Base-by-base conservation (phyloP, 2,113 vertebrate genomes). In the Megatriorchis doriae region DNA sequence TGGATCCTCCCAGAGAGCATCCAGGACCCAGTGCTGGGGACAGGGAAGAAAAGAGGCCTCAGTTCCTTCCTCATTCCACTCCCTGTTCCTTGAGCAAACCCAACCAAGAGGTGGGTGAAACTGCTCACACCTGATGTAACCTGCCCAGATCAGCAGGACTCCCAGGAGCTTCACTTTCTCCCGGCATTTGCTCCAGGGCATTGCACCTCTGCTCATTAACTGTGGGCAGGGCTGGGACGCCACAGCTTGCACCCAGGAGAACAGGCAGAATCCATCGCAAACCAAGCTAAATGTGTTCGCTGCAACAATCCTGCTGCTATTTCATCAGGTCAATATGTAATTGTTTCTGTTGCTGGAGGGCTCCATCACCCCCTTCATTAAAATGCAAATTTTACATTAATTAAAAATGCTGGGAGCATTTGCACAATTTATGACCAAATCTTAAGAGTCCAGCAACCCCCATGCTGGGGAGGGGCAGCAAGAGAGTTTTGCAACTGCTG, bases 331-430 rank as follows among this genome's bases (percentile, higher is more conserved):
- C 16, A 16, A 66, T 89, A 38, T 59, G 62, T 84, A 96, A 94
- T 97, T 93, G 84, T 80, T 93, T 77, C 89, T 94, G n/a, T 93
- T 95, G 95, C 95, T 90, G 81, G 58, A 89, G 70, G 97, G 95
- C 78, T 93, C 42, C 48, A 88, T 95, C 81, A 72, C 21, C n/a
- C 32, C 53, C 53, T 83, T 96, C 70, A 96, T 96, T 95, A 96
- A 97, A 93, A 95, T 95, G 93, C 50, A 95, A 82, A 95, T 95
- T 95, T 96, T 62, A 45, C 32, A 73, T 93, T 96, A 96, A 97
- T 95, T 97, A 96, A 95, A 96, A 97, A 70, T 91, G 84, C 89
- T 93, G 53, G 40, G 66, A 95, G 74, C 91, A 82, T 88, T 94
- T 94, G 66, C 73, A 95, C 62, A 90, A 93, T 95, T 97, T 94